Base-by-base conservation (phyloP, 2,888 invertebrate genomes). In the Nomada fabriciana region DNA sequence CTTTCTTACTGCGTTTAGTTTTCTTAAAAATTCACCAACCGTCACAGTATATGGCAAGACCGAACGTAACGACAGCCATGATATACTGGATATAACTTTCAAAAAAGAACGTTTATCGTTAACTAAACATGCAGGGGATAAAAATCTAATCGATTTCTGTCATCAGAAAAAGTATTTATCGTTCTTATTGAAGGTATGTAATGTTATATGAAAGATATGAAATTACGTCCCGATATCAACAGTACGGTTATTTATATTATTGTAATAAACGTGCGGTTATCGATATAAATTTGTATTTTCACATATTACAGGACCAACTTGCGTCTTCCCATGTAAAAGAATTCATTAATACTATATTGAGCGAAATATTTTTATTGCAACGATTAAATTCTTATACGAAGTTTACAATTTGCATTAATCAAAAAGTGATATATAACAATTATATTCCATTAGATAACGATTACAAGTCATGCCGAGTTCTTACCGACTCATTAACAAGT, bases 251-350 rank as follows among this genome's bases (percentile, higher is more conserved):
- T 47, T 53, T 29, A 20, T 43, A 43, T 53, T 9, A 9, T 13
- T 11, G 2, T 13, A 55, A 52, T 59, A 52, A 36, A 18, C 3
- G 20, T 23, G 10, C 10, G 5, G 61, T 42, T 65, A 59, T 50
- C 15, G 36, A 47, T 52, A 53, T 59, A 36, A 11, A 61, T 23
- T 20, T 57, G 42, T 73, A 74, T 68, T 52, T 76, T 57, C 55
- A 82, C 71, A 29, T 20, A 68, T 90, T 88, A n/a, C 79, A 92
- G 92, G 72, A 86, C 61, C 87, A 83, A 75, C 67, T 90, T 0
- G 4, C 29, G 5, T 55, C 65, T 2, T 52, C 25, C 7, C 76
- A 89, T 36, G 23, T 86, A 7, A 42, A 79, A 20, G 52, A 70
- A 63, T 90, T 92, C 43, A 83, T 76, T 7, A 70, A 80, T 0